Evolutionary conservation across 2,797 vertebrate genomes (phyloP), one percentile per base, ranked within the genome.

Genomic region (Spheniscus humboldti): DNA sequence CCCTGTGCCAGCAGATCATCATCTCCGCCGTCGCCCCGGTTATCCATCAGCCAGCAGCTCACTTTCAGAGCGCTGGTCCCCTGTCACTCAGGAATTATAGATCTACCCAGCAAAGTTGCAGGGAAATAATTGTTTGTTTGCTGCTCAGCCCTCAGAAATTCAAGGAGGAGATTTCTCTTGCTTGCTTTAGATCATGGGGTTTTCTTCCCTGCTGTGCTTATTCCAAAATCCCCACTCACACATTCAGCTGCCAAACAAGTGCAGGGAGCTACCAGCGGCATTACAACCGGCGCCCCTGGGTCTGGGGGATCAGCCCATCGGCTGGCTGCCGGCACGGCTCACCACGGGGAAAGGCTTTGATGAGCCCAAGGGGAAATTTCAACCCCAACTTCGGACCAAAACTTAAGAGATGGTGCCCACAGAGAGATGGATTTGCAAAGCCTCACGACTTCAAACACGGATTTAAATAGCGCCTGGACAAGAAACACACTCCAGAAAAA

Each of bases 111-210:
- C 62, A 22, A 71, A 68, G 64, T 33, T 33, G 1, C 13, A 1
- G 56, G 33, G 76, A 93, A 93, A 35, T 47, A 82, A 63, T 59
- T 71, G 68, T 13, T 50, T 52, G 35, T n/a, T 75, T n/a, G 50
- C 67, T 86, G 64, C 95, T 74, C 39, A 60, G 64, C 64, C 73
- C 43, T 53, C 35, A 9, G 86, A 83, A 94, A 91, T 43, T 43
- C 77, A 86, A 76, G 62, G n/a, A 55, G 33, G 56, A 90, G 57
- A 57, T 76, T 64, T 66, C 1, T 2, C 37, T 53, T 10, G 14
- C 59, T 89, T 8, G 59, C 73, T 83, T 86, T 84, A 55, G 43
- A 76, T 50, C 55, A 41, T 4, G 28, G 53, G 43, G 28, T 43
- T 68, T 81, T n/a, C 63, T 57, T 72, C 37, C 60, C 57, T 39